Percentiles rank a stretch among this genome's conserved stretches.
Conservation (phyloP, 2,888 invertebrate genomes). For the Branchinecta sandiegonensis region DNA sequence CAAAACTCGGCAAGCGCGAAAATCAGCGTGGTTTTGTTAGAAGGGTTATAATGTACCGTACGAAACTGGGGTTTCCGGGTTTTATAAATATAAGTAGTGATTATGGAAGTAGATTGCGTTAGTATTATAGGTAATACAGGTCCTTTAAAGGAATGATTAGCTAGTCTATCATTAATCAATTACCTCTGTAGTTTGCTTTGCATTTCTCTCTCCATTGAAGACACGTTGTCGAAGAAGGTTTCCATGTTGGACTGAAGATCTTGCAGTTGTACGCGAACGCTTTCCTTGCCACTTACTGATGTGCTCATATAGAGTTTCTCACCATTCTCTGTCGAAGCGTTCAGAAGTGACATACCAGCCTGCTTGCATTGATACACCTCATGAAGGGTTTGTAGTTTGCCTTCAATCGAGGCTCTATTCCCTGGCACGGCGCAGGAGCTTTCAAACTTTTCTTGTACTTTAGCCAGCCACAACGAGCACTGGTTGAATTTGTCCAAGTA, state of each 20-base stretch:
- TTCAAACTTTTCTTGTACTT: slow-evolving; percentile 56
- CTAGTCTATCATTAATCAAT: background rate
- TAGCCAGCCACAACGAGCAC: slow-evolving; percentile 62
- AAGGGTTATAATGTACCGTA: too few relatives aligned
- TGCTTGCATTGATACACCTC: slow-evolving; percentile 60
- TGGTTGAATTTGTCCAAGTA: slow-evolving; percentile 71
- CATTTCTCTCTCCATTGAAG: slow-evolving; percentile 60
- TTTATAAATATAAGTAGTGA: too few relatives aligned
- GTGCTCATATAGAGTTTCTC: slow-evolving; percentile 76
- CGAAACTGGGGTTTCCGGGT: too few relatives aligned
- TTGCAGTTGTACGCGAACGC: slow-evolving; percentile 63
- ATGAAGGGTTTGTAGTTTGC: slow-evolving; percentile 52
- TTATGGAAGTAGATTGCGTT: too few relatives aligned
- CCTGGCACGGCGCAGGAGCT: slow-evolving; percentile 42
- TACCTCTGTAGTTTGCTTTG: slow-evolving; percentile 51
- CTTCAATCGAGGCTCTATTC: slow-evolving; percentile 36
- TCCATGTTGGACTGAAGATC: slow-evolving; percentile 71
- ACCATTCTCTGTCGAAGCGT: slow-evolving; percentile 69
- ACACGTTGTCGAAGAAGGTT: slow-evolving; percentile 59
- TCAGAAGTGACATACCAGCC: slow-evolving; percentile 56
- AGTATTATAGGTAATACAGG: too few relatives aligned
- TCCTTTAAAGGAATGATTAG: background rate
- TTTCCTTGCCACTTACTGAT: slow-evolving; percentile 69
- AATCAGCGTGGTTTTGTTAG: too few relatives aligned
- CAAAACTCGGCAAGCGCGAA: too few relatives aligned